These are phyloP conservation scores for Siniperca obscura DNA, from an alignment of 2,797 vertebrate species.

Conservation along the genomic window DNA sequence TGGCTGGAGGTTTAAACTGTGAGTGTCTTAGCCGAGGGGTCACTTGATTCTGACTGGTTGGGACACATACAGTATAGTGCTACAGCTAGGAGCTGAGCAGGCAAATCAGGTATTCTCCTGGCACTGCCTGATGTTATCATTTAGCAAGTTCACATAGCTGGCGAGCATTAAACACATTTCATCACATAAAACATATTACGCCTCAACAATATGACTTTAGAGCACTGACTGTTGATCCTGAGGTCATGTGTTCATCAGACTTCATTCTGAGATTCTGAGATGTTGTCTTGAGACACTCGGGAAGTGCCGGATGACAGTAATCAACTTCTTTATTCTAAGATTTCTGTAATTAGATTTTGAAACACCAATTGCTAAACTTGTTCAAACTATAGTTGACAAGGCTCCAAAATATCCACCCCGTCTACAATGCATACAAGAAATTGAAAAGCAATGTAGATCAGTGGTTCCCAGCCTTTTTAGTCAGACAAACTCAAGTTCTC, in stretches of 20 bases:
- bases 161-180: not conserved
- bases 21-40: constrained; percentile 2
- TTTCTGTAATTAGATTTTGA: constrained; percentile 9
- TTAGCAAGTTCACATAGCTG: not conserved
- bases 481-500: not conserved
- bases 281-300: constrained; percentile 1
- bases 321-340: constrained; percentile 20
- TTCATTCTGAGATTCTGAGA: not conserved
- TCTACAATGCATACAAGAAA: no score
- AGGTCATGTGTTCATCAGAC: not conserved
- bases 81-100: not conserved
- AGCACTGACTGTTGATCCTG: not conserved
- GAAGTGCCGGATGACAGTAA: not conserved
- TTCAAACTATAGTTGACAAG: not conserved
- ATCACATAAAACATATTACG: not conserved
- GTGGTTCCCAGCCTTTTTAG: not conserved
- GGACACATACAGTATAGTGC: not conserved
- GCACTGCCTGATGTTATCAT: not conserved
- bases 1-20: not conserved
- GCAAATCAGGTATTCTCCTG: not conserved
- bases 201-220: not conserved
- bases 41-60: not conserved
- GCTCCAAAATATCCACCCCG: no score
- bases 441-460: not conserved
- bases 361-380: constrained; percentile 4